These are phyloP conservation scores for Thaumatotibia leucotreta DNA, from an alignment of 1,140 invertebrate species.

Conservation along the genomic window DNA sequence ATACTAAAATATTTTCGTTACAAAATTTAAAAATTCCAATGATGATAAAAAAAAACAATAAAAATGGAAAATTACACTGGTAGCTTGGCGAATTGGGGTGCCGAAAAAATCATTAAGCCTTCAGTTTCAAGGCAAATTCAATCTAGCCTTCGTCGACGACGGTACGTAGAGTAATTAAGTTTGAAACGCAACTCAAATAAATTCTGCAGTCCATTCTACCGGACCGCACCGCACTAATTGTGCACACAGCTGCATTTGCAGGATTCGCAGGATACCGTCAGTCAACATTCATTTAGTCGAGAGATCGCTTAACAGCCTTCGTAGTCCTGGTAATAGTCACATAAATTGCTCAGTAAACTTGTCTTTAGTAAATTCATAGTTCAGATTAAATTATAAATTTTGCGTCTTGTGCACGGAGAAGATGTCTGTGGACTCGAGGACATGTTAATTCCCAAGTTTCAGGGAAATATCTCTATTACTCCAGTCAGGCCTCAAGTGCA, in stretches of 20 bases:
- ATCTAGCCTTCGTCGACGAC: background rate
- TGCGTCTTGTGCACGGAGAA: too few species aligned
- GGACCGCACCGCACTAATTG: slow-evolving; percentile 13
- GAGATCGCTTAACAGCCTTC: background rate
- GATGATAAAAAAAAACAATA: too few species aligned
- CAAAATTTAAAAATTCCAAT: too few species aligned
- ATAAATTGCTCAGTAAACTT: background rate
- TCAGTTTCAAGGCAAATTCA: background rate
- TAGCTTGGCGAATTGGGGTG: too few species aligned
- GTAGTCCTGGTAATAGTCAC: background rate
- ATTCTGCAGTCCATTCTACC: background rate
- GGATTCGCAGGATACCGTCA: background rate
- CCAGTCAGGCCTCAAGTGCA: too few species aligned
- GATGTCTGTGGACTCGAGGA: too few species aligned
- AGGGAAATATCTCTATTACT: too few species aligned
- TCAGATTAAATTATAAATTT: background rate
- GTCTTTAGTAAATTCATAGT: background rate
- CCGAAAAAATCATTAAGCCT: background rate
- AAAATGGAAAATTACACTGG: background rate
- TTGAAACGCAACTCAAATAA: slow-evolving; percentile 13
- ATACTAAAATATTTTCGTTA: too few species aligned
- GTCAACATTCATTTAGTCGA: slow-evolving; percentile 17
- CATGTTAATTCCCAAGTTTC: too few species aligned
- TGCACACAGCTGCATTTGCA: slow-evolving; percentile 15
- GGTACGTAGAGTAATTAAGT: background rate